Conservation (phyloP, 2,888 invertebrate genomes). For the Trichacis sp. region DNA sequence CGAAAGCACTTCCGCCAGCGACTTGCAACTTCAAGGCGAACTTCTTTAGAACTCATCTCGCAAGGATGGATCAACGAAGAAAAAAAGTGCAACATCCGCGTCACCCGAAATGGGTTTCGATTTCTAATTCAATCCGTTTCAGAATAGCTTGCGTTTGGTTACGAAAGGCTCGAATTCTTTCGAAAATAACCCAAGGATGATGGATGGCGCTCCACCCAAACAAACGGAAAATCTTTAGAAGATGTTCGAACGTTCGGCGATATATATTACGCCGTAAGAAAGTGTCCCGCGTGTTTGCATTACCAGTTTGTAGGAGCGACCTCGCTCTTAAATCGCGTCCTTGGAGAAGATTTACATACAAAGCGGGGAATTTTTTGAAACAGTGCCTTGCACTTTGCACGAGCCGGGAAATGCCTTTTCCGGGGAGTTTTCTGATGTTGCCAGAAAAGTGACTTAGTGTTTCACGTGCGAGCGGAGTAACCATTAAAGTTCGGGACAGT, state of each 20-base stretch:
- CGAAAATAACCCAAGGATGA: neutral
- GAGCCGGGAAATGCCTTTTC: constrained; percentile 3
- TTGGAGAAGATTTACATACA: constrained; percentile 24
- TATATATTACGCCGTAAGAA: constrained; percentile 15
- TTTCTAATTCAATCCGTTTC: too few species aligned
- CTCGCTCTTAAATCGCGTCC: constrained; percentile 27
- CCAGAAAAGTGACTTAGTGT: constrained; percentile 6
- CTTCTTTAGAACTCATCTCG: constrained; percentile 1
- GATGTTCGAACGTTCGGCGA: constrained; percentile 9
- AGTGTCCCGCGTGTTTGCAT: constrained; percentile 17
- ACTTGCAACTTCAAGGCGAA: constrained; percentile 28
- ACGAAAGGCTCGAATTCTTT: neutral
- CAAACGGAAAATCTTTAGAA: neutral
- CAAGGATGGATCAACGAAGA: too few species aligned
- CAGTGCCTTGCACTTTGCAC: constrained; percentile 6
- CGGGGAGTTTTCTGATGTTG: constrained; percentile 15
- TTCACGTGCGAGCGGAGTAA: constrained; percentile 16
- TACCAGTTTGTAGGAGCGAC: constrained; percentile 14
- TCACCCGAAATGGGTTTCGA: too few species aligned
- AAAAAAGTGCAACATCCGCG: too few species aligned
- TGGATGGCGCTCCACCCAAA: neutral
- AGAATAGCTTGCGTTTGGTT: too few species aligned
- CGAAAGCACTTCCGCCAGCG: constrained; percentile 53
- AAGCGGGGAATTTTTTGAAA: constrained; percentile 18
- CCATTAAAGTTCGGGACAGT: constrained; percentile 23